A percentile compares a stretch with the other conserved stretches of the same genome.
Conservation (phyloP, 2,113 vertebrate genomes). For the Formicarius rufipectus region DNA sequence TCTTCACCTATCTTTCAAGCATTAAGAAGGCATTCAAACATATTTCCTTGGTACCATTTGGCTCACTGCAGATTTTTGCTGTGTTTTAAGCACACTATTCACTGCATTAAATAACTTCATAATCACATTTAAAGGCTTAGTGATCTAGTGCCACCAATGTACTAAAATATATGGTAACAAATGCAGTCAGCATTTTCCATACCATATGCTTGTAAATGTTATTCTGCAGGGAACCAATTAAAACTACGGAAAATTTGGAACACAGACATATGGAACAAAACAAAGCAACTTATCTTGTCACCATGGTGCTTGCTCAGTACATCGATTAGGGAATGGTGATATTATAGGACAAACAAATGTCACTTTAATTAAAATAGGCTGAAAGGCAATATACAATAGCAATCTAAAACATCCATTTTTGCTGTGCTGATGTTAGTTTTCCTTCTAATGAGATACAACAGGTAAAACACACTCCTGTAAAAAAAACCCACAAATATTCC, state of each 20-base stretch:
- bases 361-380: constrained; percentile 70
- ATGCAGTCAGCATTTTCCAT: constrained; percentile 85
- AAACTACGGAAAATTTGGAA: constrained; percentile 86
- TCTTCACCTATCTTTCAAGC: not conserved
- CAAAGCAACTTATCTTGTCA: constrained; percentile 84
- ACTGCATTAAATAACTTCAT: constrained; percentile 67
- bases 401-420: constrained; percentile 1
- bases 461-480: not conserved
- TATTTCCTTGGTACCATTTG: constrained; percentile 1
- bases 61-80: constrained; percentile 16
- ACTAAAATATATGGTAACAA: constrained; percentile 74
- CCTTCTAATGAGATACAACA: not conserved
- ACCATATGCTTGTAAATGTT: constrained; percentile 82
- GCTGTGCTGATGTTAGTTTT: constrained; percentile 9
- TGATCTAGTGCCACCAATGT: constrained; percentile 65
- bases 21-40: not conserved
- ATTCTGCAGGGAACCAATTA: constrained; percentile 92
- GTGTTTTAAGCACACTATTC: constrained; percentile 39
- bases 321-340: constrained; percentile 72
- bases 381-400: constrained; percentile 39
- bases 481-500: not conserved
- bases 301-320: constrained; percentile 78
- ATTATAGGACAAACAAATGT: constrained; percentile 71
- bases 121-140: constrained; percentile 69
- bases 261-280: constrained; percentile 82